A percentile compares a stretch with the other conserved stretches of the same genome.
Evolutionary conservation across 1,140 invertebrate genomes (phyloP).

Genomic region (Drosophila kikkawai): DNA sequence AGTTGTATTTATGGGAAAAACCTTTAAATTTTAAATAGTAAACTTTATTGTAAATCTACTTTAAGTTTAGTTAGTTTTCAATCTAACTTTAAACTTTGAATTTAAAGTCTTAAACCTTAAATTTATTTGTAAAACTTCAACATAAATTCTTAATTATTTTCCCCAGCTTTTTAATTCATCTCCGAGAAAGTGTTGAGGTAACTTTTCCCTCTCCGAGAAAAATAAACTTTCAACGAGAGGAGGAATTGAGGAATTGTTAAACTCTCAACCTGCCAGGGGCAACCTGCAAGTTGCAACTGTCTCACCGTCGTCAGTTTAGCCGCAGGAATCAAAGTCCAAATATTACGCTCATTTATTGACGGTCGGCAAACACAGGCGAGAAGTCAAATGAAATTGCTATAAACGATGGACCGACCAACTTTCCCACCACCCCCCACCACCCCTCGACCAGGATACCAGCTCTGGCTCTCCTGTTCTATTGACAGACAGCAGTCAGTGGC

Average conservation of each 20-base stretch:
- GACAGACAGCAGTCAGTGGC: slow-evolving; percentile 36
- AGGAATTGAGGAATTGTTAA: slow-evolving; percentile 26
- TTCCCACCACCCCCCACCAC: slow-evolving; percentile 3
- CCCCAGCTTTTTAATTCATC: background rate
- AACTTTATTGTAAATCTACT: background rate
- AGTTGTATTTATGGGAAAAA: background rate
- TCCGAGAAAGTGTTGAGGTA: background rate
- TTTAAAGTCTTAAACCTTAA: background rate
- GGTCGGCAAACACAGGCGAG: slow-evolving; percentile 64
- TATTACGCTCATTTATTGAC: slow-evolving; percentile 81
- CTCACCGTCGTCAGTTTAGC: slow-evolving; percentile 54
- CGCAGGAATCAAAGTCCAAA: slow-evolving; percentile 68
- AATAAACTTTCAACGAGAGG: slow-evolving; percentile 11
- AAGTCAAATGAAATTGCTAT: slow-evolving; percentile 78
- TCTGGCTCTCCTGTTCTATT: slow-evolving; percentile 10
- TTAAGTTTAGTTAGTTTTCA: background rate
- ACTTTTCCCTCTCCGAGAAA: background rate
- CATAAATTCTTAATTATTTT: slow-evolving; percentile 6
- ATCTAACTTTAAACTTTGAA: background rate
- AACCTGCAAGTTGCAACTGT: slow-evolving; percentile 31
- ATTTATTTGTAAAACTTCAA: background rate
- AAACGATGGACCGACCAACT: slow-evolving; percentile 56
- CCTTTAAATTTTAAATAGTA: background rate
- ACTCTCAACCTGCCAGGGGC: slow-evolving; percentile 1
- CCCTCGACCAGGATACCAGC: background rate